Conservation (phyloP, 2,888 invertebrate species). For the Endotricha flammealis region DNA sequence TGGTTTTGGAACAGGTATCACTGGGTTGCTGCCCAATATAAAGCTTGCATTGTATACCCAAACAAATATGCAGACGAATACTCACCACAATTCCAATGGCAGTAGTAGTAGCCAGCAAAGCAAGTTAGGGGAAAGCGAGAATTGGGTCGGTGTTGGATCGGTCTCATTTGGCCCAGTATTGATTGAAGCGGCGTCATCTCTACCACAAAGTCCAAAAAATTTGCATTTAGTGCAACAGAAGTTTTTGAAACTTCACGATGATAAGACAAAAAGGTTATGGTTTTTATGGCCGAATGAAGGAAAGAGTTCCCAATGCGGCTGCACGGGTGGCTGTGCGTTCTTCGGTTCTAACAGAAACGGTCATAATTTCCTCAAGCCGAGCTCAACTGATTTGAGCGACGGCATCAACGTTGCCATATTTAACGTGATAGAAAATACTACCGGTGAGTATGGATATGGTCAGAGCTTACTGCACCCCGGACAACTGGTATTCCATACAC, state of each 20-base stretch:
- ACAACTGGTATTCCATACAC: constrained; percentile 92
- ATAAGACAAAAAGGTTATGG: constrained; percentile 91
- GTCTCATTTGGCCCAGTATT: constrained; percentile 93
- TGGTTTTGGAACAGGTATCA: constrained; percentile 92
- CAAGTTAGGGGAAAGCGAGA: constrained; percentile 74
- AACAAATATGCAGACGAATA: constrained; percentile 77
- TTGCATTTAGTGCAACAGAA: constrained; percentile 89
- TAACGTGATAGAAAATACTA: constrained; percentile 82
- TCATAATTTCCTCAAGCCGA: constrained; percentile 91
- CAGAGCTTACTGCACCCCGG: constrained; percentile 94
- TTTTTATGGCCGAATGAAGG: constrained; percentile 93
- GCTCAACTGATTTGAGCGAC: constrained; percentile 86
- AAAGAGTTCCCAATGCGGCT: constrained; percentile 90
- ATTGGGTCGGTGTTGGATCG: constrained; percentile 96
- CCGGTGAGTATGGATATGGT: constrained; percentile 93
- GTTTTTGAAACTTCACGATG: constrained; percentile 90
- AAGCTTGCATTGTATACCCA: constrained; percentile 81
- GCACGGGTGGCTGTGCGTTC: constrained; percentile 96
- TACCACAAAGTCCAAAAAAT: constrained; percentile 87
- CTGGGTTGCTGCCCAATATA: constrained; percentile 89
- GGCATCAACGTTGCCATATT: constrained; percentile 90
- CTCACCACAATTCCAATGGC: constrained; percentile 75
- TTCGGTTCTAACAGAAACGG: constrained; percentile 96
- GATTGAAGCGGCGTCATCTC: constrained; percentile 91
- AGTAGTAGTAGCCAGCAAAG: constrained; percentile 62